Evolutionary conservation across 1,140 invertebrate species (phyloP).

Genomic region (Plectrocnemia conspersa): DNA sequence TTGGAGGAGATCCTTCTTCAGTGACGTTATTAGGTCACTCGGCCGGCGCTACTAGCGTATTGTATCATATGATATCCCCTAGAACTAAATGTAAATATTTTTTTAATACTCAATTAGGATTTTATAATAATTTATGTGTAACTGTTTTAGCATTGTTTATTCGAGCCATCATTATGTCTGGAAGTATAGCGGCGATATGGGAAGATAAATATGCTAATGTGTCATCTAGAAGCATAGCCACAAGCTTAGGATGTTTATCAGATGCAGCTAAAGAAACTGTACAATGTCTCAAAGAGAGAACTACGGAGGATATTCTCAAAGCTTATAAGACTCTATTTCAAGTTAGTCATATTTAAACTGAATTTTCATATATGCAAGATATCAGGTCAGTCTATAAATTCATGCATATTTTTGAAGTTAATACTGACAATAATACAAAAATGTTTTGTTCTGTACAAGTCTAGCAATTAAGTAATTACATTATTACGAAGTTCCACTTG

Average conservation of each 20-base stretch:
- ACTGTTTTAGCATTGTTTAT: conserved; percentile 57
- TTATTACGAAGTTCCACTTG: no score
- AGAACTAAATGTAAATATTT: conserved; percentile 51
- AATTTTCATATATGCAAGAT: not conserved
- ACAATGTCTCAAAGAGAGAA: conserved; percentile 61
- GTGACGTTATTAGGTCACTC: conserved; percentile 69
- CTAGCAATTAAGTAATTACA: no score
- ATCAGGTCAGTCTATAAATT: not conserved
- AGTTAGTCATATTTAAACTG: conserved; percentile 40
- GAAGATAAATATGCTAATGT: conserved; percentile 50
- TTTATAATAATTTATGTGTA: conserved; percentile 4
- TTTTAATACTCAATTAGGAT: conserved; percentile 4
- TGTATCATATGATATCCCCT: conserved; percentile 58
- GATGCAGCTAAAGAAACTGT: conserved; percentile 42
- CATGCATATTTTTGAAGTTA: not conserved
- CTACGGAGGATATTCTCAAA: conserved; percentile 51
- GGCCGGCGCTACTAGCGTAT: conserved; percentile 57
- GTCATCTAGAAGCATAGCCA: conserved; percentile 56
- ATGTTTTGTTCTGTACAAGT: no score
- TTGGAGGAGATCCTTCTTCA: conserved; percentile 65
- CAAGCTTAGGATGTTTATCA: conserved; percentile 51
- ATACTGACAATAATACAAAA: no score
- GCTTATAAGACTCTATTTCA: conserved; percentile 56
- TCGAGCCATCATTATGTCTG: conserved; percentile 66
- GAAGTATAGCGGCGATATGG: conserved; percentile 62